Conservation (phyloP, 2,113 vertebrate genomes). For the Pterophyllum scalare region DNA sequence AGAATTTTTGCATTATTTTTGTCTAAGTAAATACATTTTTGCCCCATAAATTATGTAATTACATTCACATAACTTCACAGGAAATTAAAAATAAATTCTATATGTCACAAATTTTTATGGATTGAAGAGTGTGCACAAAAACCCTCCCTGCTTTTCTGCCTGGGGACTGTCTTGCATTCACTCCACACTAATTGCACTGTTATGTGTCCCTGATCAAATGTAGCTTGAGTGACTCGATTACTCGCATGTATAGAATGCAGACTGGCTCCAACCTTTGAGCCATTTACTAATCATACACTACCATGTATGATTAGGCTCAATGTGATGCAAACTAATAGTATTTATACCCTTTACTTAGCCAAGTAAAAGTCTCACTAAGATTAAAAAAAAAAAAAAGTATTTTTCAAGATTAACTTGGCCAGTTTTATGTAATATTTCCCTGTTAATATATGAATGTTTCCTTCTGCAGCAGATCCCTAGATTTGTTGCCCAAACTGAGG, state of each 20-base stretch:
- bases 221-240: not conserved
- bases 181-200: not conserved
- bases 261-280: not conserved
- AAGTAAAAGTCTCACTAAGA: not conserved
- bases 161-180: not conserved
- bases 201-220: not conserved
- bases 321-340: not conserved
- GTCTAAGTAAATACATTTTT: not conserved
- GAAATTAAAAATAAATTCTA: not conserved
- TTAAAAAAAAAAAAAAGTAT: not conserved
- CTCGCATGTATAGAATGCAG: not conserved
- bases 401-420: not conserved
- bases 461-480: not conserved
- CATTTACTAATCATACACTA: not conserved
- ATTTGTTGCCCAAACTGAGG: conserved; percentile 4
- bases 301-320: not conserved
- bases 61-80: not conserved
- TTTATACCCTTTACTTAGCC: not conserved
- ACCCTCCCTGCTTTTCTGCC: not conserved
- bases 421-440: not conserved
- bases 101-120: not conserved
- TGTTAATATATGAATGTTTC: not conserved
- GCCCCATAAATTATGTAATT: not conserved
- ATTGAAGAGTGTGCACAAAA: not conserved
- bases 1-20: not conserved